phyloP scores from a whole-genome alignment of 2,888 invertebrate genomes.

The Parthenolecanium corni region DNA sequence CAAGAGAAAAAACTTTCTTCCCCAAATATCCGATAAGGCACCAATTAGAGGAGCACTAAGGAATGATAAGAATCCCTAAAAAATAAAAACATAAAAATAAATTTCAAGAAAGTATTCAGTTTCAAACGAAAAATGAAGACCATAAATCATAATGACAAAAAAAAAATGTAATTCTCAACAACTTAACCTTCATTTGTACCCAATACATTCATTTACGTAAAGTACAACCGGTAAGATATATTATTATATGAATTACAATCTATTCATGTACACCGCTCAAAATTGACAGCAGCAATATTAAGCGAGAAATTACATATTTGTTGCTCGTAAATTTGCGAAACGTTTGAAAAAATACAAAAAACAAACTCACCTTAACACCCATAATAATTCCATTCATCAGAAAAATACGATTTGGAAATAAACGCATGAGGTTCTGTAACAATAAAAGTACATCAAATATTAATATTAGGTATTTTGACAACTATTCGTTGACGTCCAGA shows the following conservation, averaged over 20 bases:
- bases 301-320: too few species aligned
- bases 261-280: neutral
- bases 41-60: conserved; percentile 94
- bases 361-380: conserved; percentile 77
- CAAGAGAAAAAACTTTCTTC: conserved; percentile 91
- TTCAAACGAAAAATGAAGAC: neutral
- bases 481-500: neutral
- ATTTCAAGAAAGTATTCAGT: conserved; percentile 1
- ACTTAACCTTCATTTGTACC: neutral
- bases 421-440: conserved; percentile 75
- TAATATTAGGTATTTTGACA: neutral
- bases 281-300: neutral
- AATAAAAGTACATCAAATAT: conserved; percentile 17
- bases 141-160: too few species aligned
- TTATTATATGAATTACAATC: conserved; percentile 1
- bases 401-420: conserved; percentile 98
- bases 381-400: conserved; percentile 99
- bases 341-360: neutral
- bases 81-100: conserved; percentile 28
- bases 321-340: too few species aligned
- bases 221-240: neutral
- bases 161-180: neutral
- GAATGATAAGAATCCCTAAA: conserved; percentile 85
- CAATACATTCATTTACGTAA: too few species aligned
- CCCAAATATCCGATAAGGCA: conserved; percentile 96